Conservation (phyloP, 1,140 invertebrate species). For the Portunus trituberculatus region DNA sequence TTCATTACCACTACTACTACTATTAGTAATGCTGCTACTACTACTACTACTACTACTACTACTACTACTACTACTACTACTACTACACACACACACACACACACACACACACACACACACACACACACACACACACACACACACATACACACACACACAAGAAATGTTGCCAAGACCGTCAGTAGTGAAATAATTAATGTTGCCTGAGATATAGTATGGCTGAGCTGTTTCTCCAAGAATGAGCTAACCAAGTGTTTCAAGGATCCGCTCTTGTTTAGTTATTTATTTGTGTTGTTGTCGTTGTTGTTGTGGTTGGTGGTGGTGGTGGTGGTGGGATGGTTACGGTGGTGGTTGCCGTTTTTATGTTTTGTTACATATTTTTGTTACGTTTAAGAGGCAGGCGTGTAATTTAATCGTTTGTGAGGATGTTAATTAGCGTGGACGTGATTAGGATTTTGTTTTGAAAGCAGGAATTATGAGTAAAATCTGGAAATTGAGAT, state of each 20-base stretch:
- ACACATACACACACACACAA: background rate
- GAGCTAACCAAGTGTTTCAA: background rate
- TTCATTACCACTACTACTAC: no score
- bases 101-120: background rate
- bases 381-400: no score
- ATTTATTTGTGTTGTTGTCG: no score
- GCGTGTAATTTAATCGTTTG: no score
- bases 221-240: background rate
- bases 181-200: background rate
- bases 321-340: background rate
- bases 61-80: no score
- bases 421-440: no score
- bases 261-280: background rate
- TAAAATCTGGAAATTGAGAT: no score
- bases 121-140: constrained; percentile 20
- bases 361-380: no score
- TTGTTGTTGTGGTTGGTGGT: background rate
- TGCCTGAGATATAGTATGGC: background rate
- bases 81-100: background rate
- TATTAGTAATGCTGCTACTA: no score
- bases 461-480: no score
- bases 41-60: no score
- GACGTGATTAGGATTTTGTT: no score
- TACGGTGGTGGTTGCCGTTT: background rate
- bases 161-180: background rate